These are phyloP conservation scores for Zaprionus obscuricornis DNA, from an alignment of 2,888 invertebrate species.

Conservation along the genomic window DNA sequence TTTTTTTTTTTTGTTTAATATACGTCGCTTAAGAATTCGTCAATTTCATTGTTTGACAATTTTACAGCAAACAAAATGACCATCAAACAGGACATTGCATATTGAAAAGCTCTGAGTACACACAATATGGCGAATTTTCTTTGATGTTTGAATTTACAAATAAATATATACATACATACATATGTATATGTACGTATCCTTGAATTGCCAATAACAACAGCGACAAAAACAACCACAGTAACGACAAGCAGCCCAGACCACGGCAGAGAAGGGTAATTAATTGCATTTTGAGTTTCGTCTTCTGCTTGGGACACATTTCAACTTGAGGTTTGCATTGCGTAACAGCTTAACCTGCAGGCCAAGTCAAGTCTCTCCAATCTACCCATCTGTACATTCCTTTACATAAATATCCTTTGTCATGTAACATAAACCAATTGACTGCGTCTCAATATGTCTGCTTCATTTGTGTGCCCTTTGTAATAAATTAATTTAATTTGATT, in stretches of 20 bases:
- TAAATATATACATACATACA: too few relatives aligned
- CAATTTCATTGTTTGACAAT: constrained; percentile 41
- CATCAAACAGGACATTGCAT: constrained; percentile 15
- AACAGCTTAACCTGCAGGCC: not conserved
- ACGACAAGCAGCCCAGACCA: constrained; percentile 1
- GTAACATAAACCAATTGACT: constrained; percentile 7
- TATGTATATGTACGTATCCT: constrained; percentile 8
- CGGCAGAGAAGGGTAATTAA: constrained; percentile 50
- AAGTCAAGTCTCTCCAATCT: constrained; percentile 4
- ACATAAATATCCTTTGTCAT: constrained; percentile 27
- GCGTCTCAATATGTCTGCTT: constrained; percentile 2
- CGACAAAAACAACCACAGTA: constrained; percentile 25
- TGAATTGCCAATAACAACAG: constrained; percentile 23
- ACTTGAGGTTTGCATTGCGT: constrained; percentile 19
- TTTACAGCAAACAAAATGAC: constrained; percentile 26
- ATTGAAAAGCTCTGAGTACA: not conserved
- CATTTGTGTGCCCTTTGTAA: constrained; percentile 18
- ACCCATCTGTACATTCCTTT: too few relatives aligned
- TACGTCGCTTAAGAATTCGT: constrained; percentile 17
- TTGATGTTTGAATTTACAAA: constrained; percentile 6
- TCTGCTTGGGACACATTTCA: constrained; percentile 35
- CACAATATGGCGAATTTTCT: not conserved
- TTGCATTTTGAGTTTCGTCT: constrained; percentile 50
- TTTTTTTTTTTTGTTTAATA: too few relatives aligned
- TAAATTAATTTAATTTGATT: constrained; percentile 42